Evolutionary conservation across 1,140 invertebrate species (phyloP).

Genomic region (Coptotermes formosanus): DNA sequence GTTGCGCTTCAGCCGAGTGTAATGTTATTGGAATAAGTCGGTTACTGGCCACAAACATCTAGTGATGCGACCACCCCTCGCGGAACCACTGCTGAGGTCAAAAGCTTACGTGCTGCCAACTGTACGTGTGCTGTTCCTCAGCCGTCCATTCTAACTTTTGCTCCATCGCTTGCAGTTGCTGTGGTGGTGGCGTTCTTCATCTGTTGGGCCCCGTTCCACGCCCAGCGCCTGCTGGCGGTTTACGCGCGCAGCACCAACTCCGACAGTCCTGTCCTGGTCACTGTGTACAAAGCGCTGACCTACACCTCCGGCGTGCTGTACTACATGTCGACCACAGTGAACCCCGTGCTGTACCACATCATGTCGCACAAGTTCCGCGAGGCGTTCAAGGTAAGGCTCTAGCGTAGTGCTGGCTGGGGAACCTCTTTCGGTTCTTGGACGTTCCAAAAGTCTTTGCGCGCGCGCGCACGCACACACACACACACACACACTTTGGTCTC

Average conservation of each 20-base stretch:
- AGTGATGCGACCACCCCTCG: no score
- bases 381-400: slow-evolving; percentile 68
- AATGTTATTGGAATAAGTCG: no score
- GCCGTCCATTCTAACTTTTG: not conserved
- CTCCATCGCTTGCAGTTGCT: slow-evolving; percentile 64
- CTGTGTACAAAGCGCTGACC: slow-evolving; percentile 63
- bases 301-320: slow-evolving; percentile 78
- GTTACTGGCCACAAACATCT: no score
- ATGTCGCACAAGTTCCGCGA: slow-evolving; percentile 83
- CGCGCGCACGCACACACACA: no score
- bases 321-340: slow-evolving; percentile 79
- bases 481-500: no score
- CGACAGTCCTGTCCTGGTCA: slow-evolving; percentile 44
- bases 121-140: no score
- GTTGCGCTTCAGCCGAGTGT: no score
- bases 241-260: slow-evolving; percentile 54
- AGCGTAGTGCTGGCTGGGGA: no score
- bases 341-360: slow-evolving; percentile 80
- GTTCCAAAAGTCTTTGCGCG: no score
- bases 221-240: slow-evolving; percentile 78
- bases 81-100: no score
- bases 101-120: no score
- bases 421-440: no score
- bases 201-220: slow-evolving; percentile 93
- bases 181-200: slow-evolving; percentile 90